Percentiles rank a stretch among this genome's conserved stretches.
Conservation (phyloP, 1,140 invertebrate species). For the Drosophila nikananu region DNA sequence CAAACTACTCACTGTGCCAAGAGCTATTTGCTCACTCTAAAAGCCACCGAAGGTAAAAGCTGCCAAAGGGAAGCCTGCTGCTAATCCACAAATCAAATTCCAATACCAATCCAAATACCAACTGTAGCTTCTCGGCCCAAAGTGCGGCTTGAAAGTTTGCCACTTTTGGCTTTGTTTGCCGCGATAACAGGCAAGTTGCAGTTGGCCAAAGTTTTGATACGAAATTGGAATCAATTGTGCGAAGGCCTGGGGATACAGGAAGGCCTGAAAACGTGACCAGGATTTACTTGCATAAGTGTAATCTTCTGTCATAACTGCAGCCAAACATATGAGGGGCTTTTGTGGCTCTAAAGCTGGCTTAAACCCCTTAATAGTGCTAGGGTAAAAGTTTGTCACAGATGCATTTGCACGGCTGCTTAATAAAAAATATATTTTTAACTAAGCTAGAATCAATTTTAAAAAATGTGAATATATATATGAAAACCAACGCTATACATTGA, state of each 20-base stretch:
- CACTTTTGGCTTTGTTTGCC: conserved; percentile 38
- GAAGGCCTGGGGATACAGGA: conserved; percentile 7
- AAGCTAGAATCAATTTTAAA: conserved; percentile 8
- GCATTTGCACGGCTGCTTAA: conserved; percentile 1
- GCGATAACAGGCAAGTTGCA: conserved; percentile 41
- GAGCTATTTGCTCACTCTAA: neutral
- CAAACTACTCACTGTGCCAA: neutral
- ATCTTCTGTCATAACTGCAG: conserved; percentile 10
- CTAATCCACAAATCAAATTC: conserved; percentile 20
- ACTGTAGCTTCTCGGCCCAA: conserved; percentile 9
- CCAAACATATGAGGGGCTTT: conserved; percentile 2
- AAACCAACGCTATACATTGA: conserved; percentile 3
- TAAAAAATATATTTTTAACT: conserved; percentile 8
- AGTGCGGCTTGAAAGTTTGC: conserved; percentile 49
- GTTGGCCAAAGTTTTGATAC: conserved; percentile 40
- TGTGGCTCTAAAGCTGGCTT: conserved; percentile 5
- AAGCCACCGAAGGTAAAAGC: neutral
- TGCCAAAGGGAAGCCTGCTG: neutral
- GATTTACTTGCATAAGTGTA: conserved; percentile 5
- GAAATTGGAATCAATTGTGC: conserved; percentile 49
- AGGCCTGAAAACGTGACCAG: conserved; percentile 31
- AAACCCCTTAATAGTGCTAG: neutral
- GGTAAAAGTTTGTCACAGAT: neutral
- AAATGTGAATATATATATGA: conserved; percentile 14
- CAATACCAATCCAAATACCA: neutral